Percentiles rank a stretch among this genome's conserved stretches.
Evolutionary conservation across 2,113 vertebrate species (phyloP).

Genomic region (Connochaetes taurinus): DNA sequence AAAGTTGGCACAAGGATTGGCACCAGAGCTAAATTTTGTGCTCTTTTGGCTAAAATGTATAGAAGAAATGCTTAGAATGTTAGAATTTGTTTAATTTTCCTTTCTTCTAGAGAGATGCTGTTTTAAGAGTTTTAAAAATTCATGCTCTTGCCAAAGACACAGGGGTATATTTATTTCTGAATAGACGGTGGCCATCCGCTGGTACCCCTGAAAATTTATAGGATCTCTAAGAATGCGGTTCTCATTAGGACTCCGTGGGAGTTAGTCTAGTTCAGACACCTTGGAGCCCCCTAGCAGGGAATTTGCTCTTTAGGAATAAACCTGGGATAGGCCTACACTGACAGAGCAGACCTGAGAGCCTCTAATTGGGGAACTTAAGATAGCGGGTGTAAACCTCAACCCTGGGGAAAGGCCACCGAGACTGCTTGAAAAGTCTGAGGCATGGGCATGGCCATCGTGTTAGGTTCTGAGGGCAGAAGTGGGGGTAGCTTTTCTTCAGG

Average conservation of each 20-base stretch:
- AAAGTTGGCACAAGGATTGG: not conserved
- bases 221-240: not conserved
- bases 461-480: not conserved
- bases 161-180: not conserved
- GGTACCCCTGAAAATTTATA: not conserved
- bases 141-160: not conserved
- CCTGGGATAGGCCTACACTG: not conserved
- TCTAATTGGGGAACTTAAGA: not conserved
- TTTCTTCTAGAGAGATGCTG: not conserved
- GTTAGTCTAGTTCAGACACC: not conserved
- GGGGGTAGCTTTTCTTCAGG: not conserved
- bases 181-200: not conserved
- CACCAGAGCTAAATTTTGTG: not conserved
- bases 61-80: not conserved
- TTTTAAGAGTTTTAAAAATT: slow-evolving; percentile 1
- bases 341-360: not conserved
- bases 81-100: not conserved
- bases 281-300: not conserved
- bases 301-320: not conserved
- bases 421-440: not conserved
- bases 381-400: not conserved
- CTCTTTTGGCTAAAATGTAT: not conserved
- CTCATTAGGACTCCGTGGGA: not conserved
- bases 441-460: not conserved
- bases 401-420: not conserved